Percentiles rank a stretch among this genome's conserved stretches.
Evolutionary conservation across 2,888 invertebrate species (phyloP).

Genomic region (Trissolcus brochymenae): DNA sequence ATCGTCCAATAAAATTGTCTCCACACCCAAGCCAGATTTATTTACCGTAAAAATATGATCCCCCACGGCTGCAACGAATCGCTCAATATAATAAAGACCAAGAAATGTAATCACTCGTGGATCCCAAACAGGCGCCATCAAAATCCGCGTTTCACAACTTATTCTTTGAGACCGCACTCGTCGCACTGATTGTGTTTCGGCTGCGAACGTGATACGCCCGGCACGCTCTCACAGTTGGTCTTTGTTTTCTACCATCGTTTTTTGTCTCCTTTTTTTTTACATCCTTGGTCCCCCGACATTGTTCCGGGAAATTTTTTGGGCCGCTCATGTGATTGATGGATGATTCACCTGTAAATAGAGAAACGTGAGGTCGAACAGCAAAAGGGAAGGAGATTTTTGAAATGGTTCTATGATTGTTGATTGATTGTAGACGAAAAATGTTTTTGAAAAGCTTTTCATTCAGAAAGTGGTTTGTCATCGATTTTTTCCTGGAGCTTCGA

Average conservation of each 20-base stretch:
- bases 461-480: too few relatives aligned
- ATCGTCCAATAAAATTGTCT: slow-evolving; percentile 48
- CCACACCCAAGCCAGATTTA: slow-evolving; percentile 40
- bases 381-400: not conserved
- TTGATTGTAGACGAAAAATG: too few relatives aligned
- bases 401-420: not conserved
- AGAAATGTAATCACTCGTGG: slow-evolving; percentile 41
- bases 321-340: not conserved
- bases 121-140: slow-evolving; percentile 21
- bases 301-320: slow-evolving; percentile 10
- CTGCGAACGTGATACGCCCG: slow-evolving; percentile 25
- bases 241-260: not conserved
- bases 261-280: slow-evolving; percentile 2
- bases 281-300: not conserved
- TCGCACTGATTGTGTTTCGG: slow-evolving; percentile 12
- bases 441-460: too few relatives aligned
- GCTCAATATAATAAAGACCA: slow-evolving; percentile 41
- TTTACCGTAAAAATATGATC: slow-evolving; percentile 35
- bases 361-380: too few relatives aligned
- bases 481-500: too few relatives aligned
- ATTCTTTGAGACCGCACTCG: too few relatives aligned
- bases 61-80: slow-evolving; percentile 21
- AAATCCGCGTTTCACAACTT: slow-evolving; percentile 26
- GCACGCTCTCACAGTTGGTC: slow-evolving; percentile 6
- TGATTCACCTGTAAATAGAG: slow-evolving; percentile 7